A percentile compares a stretch with the other conserved stretches of the same genome.
phyloP scores from a whole-genome alignment of 2,113 vertebrate genomes.

The Junco hyemalis region DNA sequence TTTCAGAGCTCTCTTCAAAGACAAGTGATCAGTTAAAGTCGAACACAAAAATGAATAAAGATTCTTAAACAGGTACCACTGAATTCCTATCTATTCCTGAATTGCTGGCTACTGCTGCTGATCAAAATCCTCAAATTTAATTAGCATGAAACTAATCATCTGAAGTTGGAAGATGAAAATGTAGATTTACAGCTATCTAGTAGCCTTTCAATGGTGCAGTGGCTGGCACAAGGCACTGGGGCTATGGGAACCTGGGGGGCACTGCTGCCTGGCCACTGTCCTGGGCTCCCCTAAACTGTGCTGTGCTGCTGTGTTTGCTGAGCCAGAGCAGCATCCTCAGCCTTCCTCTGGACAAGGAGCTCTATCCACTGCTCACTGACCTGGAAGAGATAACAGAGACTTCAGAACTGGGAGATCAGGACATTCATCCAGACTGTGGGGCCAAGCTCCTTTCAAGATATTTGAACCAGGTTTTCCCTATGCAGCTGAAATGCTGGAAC shows the following conservation, averaged over 20 bases:
- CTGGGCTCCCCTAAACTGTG: neutral
- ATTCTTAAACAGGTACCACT: neutral
- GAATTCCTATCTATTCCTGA: neutral
- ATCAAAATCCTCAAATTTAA: neutral
- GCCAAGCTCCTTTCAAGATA: neutral
- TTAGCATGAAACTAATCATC: neutral
- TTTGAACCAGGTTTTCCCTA: neutral
- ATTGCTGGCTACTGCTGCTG: neutral
- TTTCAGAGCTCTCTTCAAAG: slow-evolving; percentile 11
- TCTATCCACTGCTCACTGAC: neutral
- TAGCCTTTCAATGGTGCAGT: neutral
- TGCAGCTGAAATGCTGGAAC: neutral
- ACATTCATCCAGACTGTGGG: neutral
- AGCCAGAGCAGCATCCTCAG: neutral
- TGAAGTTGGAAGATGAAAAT: neutral
- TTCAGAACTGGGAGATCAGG: neutral
- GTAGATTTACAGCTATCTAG: neutral
- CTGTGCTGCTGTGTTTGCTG: neutral
- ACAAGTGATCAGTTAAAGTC: neutral
- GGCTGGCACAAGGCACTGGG: neutral
- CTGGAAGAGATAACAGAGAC: neutral
- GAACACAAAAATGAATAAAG: neutral
- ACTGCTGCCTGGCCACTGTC: neutral
- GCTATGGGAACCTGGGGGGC: neutral
- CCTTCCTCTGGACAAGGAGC: neutral